phyloP scores from a whole-genome alignment of 2,113 vertebrate genomes.

The Willisornis vidua region DNA sequence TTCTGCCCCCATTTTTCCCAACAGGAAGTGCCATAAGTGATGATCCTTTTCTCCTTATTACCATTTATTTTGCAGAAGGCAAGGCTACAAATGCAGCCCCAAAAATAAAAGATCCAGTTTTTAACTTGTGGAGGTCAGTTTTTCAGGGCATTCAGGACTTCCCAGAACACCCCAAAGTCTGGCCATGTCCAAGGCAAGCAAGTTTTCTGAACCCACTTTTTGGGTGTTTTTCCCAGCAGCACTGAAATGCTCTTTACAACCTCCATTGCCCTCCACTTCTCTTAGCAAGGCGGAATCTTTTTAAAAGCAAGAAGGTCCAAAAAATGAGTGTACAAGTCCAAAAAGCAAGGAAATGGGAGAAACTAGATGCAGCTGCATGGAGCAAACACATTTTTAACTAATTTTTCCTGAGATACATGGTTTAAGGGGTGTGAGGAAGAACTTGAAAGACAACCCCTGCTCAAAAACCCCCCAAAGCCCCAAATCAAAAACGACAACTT shows the following conservation, averaged over 20 bases:
- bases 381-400: not conserved
- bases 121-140: not conserved
- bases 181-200: not conserved
- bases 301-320: not conserved
- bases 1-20: not conserved
- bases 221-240: not conserved
- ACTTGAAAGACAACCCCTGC: not conserved
- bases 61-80: not conserved
- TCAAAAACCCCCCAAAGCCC: not conserved
- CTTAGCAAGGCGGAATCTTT: not conserved
- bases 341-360: not conserved
- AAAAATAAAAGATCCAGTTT: not conserved
- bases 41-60: not conserved
- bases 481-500: not conserved
- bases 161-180: not conserved
- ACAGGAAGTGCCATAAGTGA: rapidly evolving
- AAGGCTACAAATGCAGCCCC: not conserved
- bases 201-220: not conserved
- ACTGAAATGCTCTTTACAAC: not conserved
- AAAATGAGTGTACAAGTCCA: not conserved
- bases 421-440: not conserved
- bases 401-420: not conserved
- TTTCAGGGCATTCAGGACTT: rapidly evolving
- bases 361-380: not conserved
- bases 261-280: not conserved